These are phyloP conservation scores for Bos javanicus DNA, from an alignment of 2,113 vertebrate species.

Conservation along the genomic window DNA sequence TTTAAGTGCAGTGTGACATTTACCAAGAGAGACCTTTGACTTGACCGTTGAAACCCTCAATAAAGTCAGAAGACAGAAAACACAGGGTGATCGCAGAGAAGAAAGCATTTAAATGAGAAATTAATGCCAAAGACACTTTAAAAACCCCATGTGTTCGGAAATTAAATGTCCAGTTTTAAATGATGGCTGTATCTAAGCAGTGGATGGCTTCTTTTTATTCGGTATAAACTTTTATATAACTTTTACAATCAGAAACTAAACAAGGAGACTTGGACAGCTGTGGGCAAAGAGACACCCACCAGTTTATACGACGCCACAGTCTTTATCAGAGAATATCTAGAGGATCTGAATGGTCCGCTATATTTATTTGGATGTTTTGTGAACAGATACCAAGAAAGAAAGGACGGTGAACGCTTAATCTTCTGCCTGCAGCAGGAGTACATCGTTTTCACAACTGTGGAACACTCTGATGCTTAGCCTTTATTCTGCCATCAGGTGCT, in stretches of 20 bases:
- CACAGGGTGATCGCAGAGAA: not conserved
- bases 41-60: not conserved
- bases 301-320: not conserved
- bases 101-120: not conserved
- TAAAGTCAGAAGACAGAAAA: not conserved
- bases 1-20: not conserved
- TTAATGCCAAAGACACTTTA: not conserved
- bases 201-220: not conserved
- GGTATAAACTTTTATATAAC: not conserved
- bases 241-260: not conserved
- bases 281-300: not conserved
- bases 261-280: not conserved
- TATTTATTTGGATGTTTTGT: not conserved
- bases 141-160: not conserved
- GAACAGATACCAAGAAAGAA: not conserved
- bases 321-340: not conserved
- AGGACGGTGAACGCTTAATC: not conserved
- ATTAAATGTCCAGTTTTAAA: not conserved
- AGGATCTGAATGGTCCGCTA: not conserved
- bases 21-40: not conserved
- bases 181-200: not conserved
- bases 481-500: not conserved
- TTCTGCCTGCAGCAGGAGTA: not conserved
- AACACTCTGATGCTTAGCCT: not conserved
- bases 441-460: not conserved